phyloP scores from a whole-genome alignment of 2,113 vertebrate species.

The Cynoglossus semilaevis region DNA sequence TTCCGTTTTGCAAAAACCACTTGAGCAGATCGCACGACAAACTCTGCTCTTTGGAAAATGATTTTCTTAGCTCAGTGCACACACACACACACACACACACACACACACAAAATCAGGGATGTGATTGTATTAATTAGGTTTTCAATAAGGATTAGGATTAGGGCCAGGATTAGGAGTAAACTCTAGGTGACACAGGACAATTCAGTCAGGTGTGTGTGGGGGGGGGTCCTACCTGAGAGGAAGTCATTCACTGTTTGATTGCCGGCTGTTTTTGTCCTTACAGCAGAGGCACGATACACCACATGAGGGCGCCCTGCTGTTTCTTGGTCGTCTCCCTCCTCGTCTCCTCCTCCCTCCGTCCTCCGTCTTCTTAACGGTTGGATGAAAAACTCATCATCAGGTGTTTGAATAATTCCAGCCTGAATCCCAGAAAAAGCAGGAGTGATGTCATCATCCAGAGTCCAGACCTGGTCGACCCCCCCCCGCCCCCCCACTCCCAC shows the following conservation, averaged over 20 bases:
- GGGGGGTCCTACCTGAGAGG: constrained; percentile 39
- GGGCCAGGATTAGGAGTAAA: too few species aligned
- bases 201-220: neutral
- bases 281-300: constrained; percentile 54
- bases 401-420: constrained; percentile 54
- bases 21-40: neutral
- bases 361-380: constrained; percentile 27
- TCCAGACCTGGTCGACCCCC: too few species aligned
- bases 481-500: too few species aligned
- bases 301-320: constrained; percentile 36
- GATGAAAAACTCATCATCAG: constrained; percentile 56
- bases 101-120: too few species aligned
- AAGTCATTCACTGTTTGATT: constrained; percentile 41
- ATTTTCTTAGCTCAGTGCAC: too few species aligned
- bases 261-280: constrained; percentile 24
- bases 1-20: constrained; percentile 27
- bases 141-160: too few species aligned
- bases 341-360: neutral
- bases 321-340: constrained; percentile 9
- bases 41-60: too few species aligned
- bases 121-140: too few species aligned
- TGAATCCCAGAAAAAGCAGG: constrained; percentile 13
- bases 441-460: too few species aligned
- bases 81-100: too few species aligned
- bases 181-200: too few species aligned